Percentiles rank a stretch among this genome's conserved stretches.
Evolutionary conservation across 2,113 vertebrate species (phyloP).

Genomic region (Protobothrops flavoviridis): DNA sequence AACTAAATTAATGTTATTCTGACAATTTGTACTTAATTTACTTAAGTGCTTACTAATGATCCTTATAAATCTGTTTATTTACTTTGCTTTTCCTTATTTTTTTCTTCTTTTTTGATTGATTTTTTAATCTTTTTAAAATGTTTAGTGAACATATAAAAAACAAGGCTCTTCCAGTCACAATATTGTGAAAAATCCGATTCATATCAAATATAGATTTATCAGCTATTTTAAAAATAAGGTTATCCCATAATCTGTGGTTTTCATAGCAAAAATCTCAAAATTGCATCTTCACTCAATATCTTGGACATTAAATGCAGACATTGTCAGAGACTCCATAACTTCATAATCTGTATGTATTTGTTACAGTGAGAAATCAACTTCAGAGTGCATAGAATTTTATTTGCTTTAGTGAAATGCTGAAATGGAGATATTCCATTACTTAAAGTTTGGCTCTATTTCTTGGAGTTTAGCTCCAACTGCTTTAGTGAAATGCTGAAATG

Average conservation of each 20-base stretch:
- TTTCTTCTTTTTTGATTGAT: background rate
- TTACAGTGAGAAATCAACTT: background rate
- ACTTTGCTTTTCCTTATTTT: background rate
- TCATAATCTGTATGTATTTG: background rate
- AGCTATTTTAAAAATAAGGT: background rate
- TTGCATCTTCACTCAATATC: background rate
- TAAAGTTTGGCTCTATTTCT: background rate
- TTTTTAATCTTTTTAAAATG: background rate
- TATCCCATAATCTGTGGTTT: background rate
- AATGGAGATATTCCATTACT: background rate
- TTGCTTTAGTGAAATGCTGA: background rate
- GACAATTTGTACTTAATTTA: background rate
- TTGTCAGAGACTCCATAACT: background rate
- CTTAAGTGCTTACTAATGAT: background rate
- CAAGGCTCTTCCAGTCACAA: background rate
- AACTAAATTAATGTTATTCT: background rate
- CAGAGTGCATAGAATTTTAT: background rate
- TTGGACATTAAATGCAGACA: background rate
- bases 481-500: background rate
- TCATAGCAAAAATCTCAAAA: background rate
- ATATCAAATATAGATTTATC: background rate
- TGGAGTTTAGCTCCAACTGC: background rate
- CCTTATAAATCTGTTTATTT: background rate
- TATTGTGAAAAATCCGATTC: background rate
- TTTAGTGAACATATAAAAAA: background rate